A percentile compares a stretch with the other conserved stretches of the same genome.
Evolutionary conservation across 2,113 vertebrate genomes (phyloP).

Genomic region (Fregata magnificens): DNA sequence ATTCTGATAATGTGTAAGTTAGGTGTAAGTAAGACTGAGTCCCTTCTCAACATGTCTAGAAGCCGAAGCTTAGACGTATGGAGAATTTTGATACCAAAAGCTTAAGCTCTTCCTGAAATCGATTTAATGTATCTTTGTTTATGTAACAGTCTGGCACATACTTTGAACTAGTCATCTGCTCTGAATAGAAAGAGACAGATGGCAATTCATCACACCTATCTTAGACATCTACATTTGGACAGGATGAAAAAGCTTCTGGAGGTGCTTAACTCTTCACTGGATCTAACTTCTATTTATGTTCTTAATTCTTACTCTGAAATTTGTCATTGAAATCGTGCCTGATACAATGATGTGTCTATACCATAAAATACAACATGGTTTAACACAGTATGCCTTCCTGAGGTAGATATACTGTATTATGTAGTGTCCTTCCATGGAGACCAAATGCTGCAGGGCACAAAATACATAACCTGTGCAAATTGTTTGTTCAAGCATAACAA

Average conservation of each 20-base stretch:
- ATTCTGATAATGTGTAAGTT: neutral
- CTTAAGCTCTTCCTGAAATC: neutral
- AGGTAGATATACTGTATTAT: neutral
- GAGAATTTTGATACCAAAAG: neutral
- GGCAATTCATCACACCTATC: neutral
- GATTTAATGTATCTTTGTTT: neutral
- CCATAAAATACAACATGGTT: neutral
- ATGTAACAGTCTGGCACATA: neutral
- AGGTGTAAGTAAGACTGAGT: neutral
- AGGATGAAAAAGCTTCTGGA: neutral
- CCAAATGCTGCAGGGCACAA: neutral
- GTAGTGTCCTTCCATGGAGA: neutral
- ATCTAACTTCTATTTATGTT: neutral
- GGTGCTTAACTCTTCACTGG: neutral
- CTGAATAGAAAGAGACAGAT: neutral
- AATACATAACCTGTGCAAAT: neutral
- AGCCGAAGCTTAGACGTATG: neutral
- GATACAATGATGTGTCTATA: neutral
- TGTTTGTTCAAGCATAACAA: neutral
- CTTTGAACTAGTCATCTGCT: conserved; percentile 17
- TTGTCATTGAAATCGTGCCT: neutral
- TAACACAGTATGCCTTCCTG: neutral
- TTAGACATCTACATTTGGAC: neutral
- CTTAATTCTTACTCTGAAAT: neutral
- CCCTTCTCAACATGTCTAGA: neutral